A percentile compares a stretch with the other conserved stretches of the same genome.
These are phyloP conservation scores for Lampris incognitus DNA, from an alignment of 2,113 vertebrate species.

Conservation along the genomic window DNA sequence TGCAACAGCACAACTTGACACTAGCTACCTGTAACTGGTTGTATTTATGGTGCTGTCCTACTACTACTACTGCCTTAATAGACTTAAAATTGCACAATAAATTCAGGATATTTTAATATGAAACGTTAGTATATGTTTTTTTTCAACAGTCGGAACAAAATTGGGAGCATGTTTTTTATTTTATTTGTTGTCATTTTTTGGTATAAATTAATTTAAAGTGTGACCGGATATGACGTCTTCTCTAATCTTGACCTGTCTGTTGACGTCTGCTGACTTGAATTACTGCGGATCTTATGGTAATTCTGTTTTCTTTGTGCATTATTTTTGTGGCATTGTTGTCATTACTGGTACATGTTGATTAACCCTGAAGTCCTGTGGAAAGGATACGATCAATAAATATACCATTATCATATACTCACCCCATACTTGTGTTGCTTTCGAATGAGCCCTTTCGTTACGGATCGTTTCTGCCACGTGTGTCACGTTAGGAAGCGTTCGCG, in stretches of 20 bases:
- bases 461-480: not conserved
- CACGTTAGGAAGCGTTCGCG: not conserved
- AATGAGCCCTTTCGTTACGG: not conserved
- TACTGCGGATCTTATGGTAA: constrained; percentile 38
- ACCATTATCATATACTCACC: constrained; percentile 11
- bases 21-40: constrained; percentile 66
- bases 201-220: constrained; percentile 23
- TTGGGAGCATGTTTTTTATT: constrained; percentile 62
- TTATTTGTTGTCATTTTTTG: constrained; percentile 67
- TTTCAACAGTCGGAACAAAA: constrained; percentile 37
- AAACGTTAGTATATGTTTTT: constrained; percentile 28
- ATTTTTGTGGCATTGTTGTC: constrained; percentile 51
- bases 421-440: constrained; percentile 3
- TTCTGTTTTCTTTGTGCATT: constrained; percentile 42
- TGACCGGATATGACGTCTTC: constrained; percentile 30
- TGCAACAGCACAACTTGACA: constrained; percentile 42
- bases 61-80: constrained; percentile 72
- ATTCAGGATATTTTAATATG: constrained; percentile 67
- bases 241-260: constrained; percentile 52
- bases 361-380: constrained; percentile 50
- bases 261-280: constrained; percentile 41
- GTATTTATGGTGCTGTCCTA: constrained; percentile 77
- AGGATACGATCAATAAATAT: constrained; percentile 66
- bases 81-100: constrained; percentile 64
- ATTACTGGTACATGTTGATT: constrained; percentile 24